Evolutionary conservation across 53 echinoderm and acorn worm genomes (phyloP).

Genomic region (Apostichopus leukothele): DNA sequence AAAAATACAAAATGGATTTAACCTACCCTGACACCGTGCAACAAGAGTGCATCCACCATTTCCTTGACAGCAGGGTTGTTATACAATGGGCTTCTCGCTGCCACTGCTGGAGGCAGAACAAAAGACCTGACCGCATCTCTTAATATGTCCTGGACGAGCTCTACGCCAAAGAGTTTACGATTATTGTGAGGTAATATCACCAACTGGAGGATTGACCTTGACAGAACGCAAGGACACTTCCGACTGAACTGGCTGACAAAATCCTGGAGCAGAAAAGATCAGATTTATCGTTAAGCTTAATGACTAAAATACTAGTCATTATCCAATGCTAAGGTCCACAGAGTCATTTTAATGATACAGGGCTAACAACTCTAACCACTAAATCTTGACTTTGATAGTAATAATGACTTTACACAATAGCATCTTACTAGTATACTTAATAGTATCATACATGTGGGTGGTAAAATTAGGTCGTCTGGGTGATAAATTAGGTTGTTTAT

Average conservation of each 20-base stretch:
- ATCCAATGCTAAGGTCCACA: no score
- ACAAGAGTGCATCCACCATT: conserved; percentile 75
- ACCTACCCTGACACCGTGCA: conserved; percentile 86
- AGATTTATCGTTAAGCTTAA: no score
- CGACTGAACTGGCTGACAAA: conserved; percentile 89
- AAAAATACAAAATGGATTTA: neutral
- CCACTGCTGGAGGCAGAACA: conserved; percentile 79
- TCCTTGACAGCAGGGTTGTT: conserved; percentile 92
- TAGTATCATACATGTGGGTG: no score
- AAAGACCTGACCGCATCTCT: conserved; percentile 73
- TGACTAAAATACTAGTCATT: neutral
- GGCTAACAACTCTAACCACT: no score
- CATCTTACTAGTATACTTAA: no score
- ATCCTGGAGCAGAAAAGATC: conserved; percentile 57
- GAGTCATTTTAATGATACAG: no score
- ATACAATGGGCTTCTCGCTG: conserved; percentile 69
- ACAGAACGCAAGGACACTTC: conserved; percentile 87
- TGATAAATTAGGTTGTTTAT: no score
- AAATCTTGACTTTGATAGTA: no score
- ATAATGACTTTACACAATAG: no score
- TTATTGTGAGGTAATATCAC: conserved; percentile 85
- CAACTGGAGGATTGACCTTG: conserved; percentile 80
- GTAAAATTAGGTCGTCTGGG: no score
- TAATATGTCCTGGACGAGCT: conserved; percentile 78
- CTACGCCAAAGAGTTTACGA: conserved; percentile 85